Percentiles rank a stretch among this genome's conserved stretches.
Evolutionary conservation across 2,113 vertebrate species (phyloP).

Genomic region (Menidia beryllina): DNA sequence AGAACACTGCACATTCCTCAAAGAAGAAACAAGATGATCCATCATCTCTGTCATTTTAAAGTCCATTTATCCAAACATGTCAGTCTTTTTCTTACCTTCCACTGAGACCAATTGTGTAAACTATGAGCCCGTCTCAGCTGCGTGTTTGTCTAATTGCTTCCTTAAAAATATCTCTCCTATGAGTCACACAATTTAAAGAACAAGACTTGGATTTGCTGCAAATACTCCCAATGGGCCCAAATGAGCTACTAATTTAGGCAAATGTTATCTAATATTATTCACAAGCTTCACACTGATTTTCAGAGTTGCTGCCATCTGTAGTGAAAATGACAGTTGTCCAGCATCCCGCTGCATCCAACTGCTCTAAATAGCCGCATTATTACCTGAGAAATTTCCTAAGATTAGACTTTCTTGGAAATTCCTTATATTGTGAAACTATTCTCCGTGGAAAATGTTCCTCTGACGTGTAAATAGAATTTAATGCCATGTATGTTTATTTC

Average conservation of each 20-base stretch:
- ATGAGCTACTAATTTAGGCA: constrained; percentile 76
- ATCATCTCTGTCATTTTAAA: not conserved
- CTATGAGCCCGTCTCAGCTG: constrained; percentile 30
- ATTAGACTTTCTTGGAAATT: constrained; percentile 42
- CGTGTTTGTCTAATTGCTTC: constrained; percentile 63
- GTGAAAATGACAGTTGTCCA: constrained; percentile 32
- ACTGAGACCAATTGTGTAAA: constrained; percentile 22
- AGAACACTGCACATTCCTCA: not conserved
- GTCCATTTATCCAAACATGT: constrained; percentile 8
- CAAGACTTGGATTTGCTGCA: constrained; percentile 69
- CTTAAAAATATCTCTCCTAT: constrained; percentile 56
- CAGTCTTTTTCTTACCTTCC: not conserved
- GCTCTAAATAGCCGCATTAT: constrained; percentile 63
- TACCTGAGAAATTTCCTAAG: constrained; percentile 30
- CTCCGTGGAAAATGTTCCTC: constrained; percentile 26
- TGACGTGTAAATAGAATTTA: constrained; percentile 34
- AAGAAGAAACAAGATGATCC: constrained; percentile 24
- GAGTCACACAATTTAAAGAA: constrained; percentile 68
- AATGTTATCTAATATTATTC: constrained; percentile 75
- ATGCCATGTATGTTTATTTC: not conserved
- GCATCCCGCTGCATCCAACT: constrained; percentile 44
- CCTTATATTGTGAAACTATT: constrained; percentile 25
- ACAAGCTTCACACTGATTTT: constrained; percentile 57
- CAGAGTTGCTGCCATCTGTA: constrained; percentile 42
- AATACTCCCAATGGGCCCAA: constrained; percentile 80